phyloP scores from a whole-genome alignment of 2,888 invertebrate genomes.

The Diaperis boleti region DNA sequence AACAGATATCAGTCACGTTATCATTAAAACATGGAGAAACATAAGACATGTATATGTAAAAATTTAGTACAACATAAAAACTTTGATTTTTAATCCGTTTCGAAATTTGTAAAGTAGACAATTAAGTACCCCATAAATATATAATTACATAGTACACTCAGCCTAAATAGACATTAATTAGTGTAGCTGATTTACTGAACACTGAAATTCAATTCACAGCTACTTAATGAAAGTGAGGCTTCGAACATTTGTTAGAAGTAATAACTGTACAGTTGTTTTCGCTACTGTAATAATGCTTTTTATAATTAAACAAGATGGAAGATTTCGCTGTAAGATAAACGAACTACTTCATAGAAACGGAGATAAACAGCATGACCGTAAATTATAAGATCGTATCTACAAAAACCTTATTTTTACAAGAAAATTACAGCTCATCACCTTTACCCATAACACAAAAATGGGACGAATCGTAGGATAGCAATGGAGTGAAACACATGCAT shows the following conservation, averaged over 20 bases:
- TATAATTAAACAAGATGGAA: slow-evolving; percentile 44
- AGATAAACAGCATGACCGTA: slow-evolving; percentile 41
- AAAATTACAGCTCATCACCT: slow-evolving; percentile 30
- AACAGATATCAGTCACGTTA: too few relatives aligned
- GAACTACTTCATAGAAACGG: slow-evolving; percentile 40
- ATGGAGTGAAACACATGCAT: slow-evolving; percentile 11
- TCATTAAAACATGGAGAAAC: too few relatives aligned
- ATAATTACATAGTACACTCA: too few relatives aligned
- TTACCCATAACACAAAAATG: slow-evolving; percentile 14
- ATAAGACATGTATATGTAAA: too few relatives aligned
- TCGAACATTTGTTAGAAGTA: slow-evolving; percentile 10
- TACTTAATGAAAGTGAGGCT: slow-evolving; percentile 11
- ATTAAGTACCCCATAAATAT: too few relatives aligned
- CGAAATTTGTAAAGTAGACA: too few relatives aligned
- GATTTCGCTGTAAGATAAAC: slow-evolving; percentile 44
- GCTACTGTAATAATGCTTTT: slow-evolving; percentile 44
- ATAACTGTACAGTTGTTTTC: slow-evolving; percentile 24
- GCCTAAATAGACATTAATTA: too few relatives aligned
- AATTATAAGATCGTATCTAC: slow-evolving; percentile 37
- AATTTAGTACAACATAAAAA: too few relatives aligned
- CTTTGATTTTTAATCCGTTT: too few relatives aligned
- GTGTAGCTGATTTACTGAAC: neutral
- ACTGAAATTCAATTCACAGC: neutral
- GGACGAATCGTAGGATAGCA: slow-evolving; percentile 18
- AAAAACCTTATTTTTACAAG: slow-evolving; percentile 30